Percentiles rank a stretch among this genome's conserved stretches.
phyloP scores from a whole-genome alignment of 2,113 vertebrate species.

The Odobenus rosmarus region DNA sequence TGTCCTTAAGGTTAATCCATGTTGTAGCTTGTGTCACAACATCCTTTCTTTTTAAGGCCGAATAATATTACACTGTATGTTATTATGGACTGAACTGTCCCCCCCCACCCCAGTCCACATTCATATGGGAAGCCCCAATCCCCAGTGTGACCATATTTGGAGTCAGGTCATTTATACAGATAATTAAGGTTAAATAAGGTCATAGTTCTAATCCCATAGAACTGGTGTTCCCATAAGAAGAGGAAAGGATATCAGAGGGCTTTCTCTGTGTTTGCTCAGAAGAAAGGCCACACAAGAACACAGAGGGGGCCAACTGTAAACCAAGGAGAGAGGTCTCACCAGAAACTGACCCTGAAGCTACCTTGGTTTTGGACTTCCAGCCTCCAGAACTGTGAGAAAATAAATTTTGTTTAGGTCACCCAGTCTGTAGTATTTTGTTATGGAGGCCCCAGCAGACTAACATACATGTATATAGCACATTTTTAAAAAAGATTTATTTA shows the following conservation, averaged over 20 bases:
- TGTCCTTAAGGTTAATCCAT: neutral
- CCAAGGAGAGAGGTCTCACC: neutral
- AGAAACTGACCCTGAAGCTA: neutral
- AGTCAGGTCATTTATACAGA: neutral
- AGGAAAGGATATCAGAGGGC: neutral
- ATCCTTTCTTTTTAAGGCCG: neutral
- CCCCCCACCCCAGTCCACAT: no score
- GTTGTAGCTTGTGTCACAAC: neutral
- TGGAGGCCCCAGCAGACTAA: neutral
- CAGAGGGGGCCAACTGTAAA: neutral
- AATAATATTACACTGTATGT: neutral
- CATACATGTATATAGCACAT: no score
- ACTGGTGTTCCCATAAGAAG: neutral
- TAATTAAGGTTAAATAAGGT: neutral
- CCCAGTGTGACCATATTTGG: neutral
- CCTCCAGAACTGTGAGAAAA: neutral
- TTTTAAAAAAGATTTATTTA: neutral
- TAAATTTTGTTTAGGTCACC: neutral
- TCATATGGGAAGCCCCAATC: neutral
- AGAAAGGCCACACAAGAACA: neutral
- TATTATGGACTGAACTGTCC: neutral
- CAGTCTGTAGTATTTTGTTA: neutral
- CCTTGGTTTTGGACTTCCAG: neutral
- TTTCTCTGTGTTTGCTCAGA: neutral
- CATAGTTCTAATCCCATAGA: neutral